These are phyloP conservation scores for Ictalurus punctatus DNA, from an alignment of 2,113 vertebrate genomes.

Conservation along the genomic window DNA sequence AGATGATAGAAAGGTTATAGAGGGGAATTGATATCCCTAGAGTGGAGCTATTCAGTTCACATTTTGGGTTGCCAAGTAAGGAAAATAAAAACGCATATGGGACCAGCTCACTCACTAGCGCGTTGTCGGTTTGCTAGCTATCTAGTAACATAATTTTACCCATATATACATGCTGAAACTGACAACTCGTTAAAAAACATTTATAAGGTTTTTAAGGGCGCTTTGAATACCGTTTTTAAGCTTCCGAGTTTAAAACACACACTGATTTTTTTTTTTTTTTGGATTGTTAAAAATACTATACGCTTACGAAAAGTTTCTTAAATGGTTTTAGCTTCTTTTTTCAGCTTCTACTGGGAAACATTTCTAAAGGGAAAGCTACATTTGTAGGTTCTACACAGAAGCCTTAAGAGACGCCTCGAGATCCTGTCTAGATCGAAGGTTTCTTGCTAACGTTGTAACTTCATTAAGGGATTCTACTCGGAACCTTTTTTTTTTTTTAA, in stretches of 20 bases:
- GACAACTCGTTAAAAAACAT: not conserved
- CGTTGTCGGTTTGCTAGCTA: not conserved
- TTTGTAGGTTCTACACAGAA: not conserved
- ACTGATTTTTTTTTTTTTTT: not conserved
- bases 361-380: not conserved
- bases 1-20: not conserved
- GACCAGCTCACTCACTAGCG: not conserved
- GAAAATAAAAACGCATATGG: not conserved
- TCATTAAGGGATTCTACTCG: not conserved
- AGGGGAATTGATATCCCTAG: not conserved
- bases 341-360: not conserved
- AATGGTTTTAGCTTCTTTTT: not conserved
- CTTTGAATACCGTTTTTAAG: not conserved
- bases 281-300: too few species aligned
- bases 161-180: not conserved
- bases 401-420: not conserved
- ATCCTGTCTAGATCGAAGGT: not conserved
- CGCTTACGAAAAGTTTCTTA: too few species aligned
- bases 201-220: not conserved
- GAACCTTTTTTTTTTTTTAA: not conserved
- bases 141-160: not conserved
- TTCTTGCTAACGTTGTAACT: not conserved
- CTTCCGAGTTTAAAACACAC: not conserved
- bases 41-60: not conserved
- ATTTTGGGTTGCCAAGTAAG: not conserved